A percentile compares a stretch with the other conserved stretches of the same genome.
These are phyloP conservation scores for Gari tellinella DNA, from an alignment of 2,888 invertebrate species.

Conservation along the genomic window DNA sequence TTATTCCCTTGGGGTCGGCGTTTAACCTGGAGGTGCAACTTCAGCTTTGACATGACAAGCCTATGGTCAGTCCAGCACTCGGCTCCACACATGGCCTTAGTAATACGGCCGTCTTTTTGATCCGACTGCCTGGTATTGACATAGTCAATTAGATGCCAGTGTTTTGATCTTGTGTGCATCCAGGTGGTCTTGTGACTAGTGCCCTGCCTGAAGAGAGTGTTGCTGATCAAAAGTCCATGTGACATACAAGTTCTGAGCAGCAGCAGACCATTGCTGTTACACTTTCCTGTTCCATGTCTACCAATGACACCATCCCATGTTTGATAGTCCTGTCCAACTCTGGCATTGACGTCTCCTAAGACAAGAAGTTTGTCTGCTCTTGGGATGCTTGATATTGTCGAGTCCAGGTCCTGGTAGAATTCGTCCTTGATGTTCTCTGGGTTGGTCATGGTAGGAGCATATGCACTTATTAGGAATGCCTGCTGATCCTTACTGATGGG, in stretches of 20 bases:
- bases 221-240: conserved; percentile 3
- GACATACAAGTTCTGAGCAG: neutral
- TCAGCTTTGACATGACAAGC: neutral
- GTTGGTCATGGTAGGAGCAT: conserved; percentile 26
- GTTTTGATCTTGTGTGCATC: conserved; percentile 2
- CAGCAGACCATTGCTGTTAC: conserved; percentile 1
- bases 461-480: conserved; percentile 14
- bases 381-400: too few species aligned
- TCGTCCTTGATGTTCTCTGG: conserved; percentile 10
- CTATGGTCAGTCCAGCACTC: conserved; percentile 37
- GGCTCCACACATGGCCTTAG: conserved; percentile 22
- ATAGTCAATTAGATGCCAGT: conserved; percentile 15
- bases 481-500: neutral
- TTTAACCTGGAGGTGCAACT: conserved; percentile 12
- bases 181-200: neutral
- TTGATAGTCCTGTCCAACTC: conserved; percentile 22
- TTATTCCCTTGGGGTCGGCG: conserved; percentile 16
- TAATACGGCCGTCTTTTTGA: conserved; percentile 1
- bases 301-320: conserved; percentile 25
- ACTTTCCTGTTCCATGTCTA: conserved; percentile 1
- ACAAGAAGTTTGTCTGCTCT: conserved; percentile 18
- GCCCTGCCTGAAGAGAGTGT: neutral
- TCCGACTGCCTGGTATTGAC: neutral
- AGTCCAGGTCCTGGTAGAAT: conserved; percentile 13
- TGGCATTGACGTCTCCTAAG: conserved; percentile 29